These are phyloP conservation scores for Sepiola atlantica DNA, from an alignment of 2,888 invertebrate genomes.

Conservation along the genomic window DNA sequence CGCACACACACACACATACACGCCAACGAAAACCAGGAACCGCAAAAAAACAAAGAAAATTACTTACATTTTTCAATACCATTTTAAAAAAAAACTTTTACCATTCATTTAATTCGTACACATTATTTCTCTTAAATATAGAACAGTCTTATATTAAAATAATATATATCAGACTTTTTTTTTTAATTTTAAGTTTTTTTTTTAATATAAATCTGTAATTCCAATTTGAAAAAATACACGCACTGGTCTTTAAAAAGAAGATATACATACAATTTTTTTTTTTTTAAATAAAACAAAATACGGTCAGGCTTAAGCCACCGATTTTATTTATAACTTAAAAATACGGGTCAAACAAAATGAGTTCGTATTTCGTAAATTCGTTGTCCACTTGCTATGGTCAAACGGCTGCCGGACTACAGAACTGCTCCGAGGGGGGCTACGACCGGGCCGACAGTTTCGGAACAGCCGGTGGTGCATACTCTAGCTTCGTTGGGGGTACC, in stretches of 20 bases:
- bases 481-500: constrained; percentile 54
- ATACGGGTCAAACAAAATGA: constrained; percentile 59
- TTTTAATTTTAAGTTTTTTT: too few relatives aligned
- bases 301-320: background rate
- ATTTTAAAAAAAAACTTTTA: background rate
- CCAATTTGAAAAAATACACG: too few relatives aligned
- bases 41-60: background rate
- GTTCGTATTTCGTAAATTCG: constrained; percentile 72
- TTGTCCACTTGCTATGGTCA: constrained; percentile 70
- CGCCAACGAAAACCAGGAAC: background rate
- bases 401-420: constrained; percentile 64
- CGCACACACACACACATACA: background rate
- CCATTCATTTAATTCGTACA: background rate
- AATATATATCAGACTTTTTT: background rate
- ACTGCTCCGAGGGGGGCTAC: constrained; percentile 64
- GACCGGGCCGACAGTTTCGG: constrained; percentile 64
- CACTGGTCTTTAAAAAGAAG: too few relatives aligned
- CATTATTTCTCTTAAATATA: background rate
- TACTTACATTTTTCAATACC: background rate
- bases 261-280: too few relatives aligned
- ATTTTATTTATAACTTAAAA: background rate
- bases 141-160: background rate
- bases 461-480: constrained; percentile 61
- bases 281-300: too few relatives aligned
- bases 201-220: too few relatives aligned